Base-by-base conservation (phyloP, 2,113 vertebrate species). In the Tringa solitaria region DNA sequence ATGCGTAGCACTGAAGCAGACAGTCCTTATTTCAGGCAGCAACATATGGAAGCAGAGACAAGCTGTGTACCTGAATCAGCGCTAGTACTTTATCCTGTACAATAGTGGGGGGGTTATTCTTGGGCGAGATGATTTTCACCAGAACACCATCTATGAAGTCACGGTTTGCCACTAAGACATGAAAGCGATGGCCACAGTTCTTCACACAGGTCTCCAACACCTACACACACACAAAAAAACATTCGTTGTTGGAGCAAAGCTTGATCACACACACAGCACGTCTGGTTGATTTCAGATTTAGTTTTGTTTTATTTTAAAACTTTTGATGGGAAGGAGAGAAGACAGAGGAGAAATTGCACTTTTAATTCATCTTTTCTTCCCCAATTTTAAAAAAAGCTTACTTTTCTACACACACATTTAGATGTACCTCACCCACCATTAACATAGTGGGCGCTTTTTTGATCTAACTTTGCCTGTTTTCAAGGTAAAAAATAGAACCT, bases 121-220 rank as follows among this genome's bases (percentile, higher is more conserved):
- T 99, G 61, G 99, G 99, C 2, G 99, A 99, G 97, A 99, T 99
- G 89, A 99, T 99, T 98, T 99, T 99, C 93, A 99, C 99, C 56
- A 99, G 98, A 26, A 99, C 99, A 0, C 99, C 99, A 26, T 99
- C 99, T 8, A 99, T 98, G 97, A 99, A 99, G 95, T 99, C 99
- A 51, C 99, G 98, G 96, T 98, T 99, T 35, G 99, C 99, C 96
- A 99, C 99, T 3, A 99, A 98, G 72, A 99, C 95, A 5, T 99
- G 99, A 94, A 99, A 99, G 70, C 99, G 99, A 97, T 99, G 99
- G 90, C 99, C 99, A n/a, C 99, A 99, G 98, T 99, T 99, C 98
- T 99, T 99, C 87, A 99, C 99, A 77, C 99, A 99, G 0, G 99
- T 99, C 97, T 99, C 99, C 90, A 99, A 97, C 50, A 99, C 99